These are phyloP conservation scores for Zaprionus capensis DNA, from an alignment of 1,140 invertebrate species.

Conservation along the genomic window DNA sequence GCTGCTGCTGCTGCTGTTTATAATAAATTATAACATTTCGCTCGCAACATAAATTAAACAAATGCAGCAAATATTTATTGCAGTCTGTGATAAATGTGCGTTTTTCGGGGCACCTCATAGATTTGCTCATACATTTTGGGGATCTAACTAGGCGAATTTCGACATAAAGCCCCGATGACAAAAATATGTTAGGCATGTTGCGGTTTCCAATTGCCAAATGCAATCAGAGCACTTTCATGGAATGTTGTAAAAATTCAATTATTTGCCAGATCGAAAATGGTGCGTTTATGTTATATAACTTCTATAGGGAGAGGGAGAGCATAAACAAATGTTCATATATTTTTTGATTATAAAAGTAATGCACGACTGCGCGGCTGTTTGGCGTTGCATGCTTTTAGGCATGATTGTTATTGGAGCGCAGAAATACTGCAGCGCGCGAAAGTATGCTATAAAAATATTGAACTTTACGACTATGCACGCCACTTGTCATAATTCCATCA, in stretches of 20 bases:
- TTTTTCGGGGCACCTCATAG: neutral
- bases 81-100: constrained; percentile 56
- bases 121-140: neutral
- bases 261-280: constrained; percentile 5
- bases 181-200: constrained; percentile 8
- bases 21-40: constrained; percentile 69
- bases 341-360: constrained; percentile 17
- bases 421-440: constrained; percentile 26
- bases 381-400: constrained; percentile 50
- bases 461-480: constrained; percentile 71
- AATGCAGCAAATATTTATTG: constrained; percentile 63
- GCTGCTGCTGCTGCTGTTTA: constrained; percentile 58
- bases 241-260: constrained; percentile 26
- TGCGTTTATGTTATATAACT: neutral
- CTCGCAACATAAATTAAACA: constrained; percentile 59
- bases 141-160: neutral
- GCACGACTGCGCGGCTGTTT: neutral
- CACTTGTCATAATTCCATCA: constrained; percentile 80
- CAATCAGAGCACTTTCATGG: constrained; percentile 1
- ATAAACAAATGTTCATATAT: neutral
- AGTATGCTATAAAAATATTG: constrained; percentile 74
- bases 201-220: neutral
- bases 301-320: neutral
- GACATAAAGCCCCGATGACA: constrained; percentile 2
- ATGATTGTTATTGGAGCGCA: constrained; percentile 32